Evolutionary conservation across 2,113 vertebrate genomes (phyloP).

Genomic region (Trogon surrucura): DNA sequence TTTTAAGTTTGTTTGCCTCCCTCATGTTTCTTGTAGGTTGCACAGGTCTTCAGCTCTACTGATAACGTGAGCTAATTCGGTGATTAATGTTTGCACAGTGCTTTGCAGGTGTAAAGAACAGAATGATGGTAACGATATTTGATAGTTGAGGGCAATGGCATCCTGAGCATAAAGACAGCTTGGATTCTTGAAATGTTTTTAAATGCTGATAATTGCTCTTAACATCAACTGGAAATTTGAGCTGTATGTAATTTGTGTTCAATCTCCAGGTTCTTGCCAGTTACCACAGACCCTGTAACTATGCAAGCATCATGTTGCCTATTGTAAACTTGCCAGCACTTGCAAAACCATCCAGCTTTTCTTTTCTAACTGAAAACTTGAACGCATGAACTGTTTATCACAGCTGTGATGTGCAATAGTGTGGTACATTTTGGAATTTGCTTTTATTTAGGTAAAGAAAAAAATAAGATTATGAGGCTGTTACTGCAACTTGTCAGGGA

Average conservation of each 20-base stretch:
- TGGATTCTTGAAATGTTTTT: conserved; percentile 18
- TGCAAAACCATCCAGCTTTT: conserved; percentile 25
- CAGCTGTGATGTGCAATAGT: background rate
- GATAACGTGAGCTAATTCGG: conserved; percentile 3
- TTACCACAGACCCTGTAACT: background rate
- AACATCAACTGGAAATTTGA: conserved; percentile 15
- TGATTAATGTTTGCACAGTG: background rate
- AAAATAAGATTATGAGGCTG: background rate
- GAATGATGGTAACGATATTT: background rate
- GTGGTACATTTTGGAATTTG: background rate
- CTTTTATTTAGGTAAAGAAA: background rate
- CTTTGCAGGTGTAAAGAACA: conserved; percentile 9
- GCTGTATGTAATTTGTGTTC: background rate
- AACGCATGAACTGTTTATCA: background rate
- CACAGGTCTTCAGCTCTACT: background rate
- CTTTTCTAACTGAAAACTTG: background rate
- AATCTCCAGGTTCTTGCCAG: background rate
- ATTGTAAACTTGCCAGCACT: conserved; percentile 21
- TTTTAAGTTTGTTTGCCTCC: background rate
- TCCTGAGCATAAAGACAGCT: background rate
- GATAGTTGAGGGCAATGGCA: background rate
- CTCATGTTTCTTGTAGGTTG: background rate
- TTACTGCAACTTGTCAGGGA: background rate
- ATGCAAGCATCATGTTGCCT: background rate
- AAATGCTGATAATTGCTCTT: conserved; percentile 13